A percentile compares a stretch with the other conserved stretches of the same genome.
Conservation (phyloP, 2,888 invertebrate species). For the Chironomus riparius region DNA sequence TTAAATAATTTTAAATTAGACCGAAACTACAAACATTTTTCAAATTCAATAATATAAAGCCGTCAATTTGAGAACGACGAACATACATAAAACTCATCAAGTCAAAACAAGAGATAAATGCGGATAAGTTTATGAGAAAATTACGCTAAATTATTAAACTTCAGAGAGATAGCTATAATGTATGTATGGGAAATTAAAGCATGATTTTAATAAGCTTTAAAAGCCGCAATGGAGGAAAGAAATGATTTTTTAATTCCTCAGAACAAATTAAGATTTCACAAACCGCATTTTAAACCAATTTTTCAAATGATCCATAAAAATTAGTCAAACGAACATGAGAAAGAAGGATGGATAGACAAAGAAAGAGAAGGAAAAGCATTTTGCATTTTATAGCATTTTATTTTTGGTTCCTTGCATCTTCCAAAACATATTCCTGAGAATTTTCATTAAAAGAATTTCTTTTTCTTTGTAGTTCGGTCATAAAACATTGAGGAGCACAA, state of each 20-base stretch:
- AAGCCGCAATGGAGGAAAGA: background rate
- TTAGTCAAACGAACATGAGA: background rate
- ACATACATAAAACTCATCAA: too few species aligned
- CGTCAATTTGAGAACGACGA: too few species aligned
- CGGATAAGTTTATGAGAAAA: too few species aligned
- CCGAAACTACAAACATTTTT: too few species aligned
- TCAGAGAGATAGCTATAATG: too few species aligned
- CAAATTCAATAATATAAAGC: too few species aligned
- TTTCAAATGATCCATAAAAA: background rate
- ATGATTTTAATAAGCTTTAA: background rate
- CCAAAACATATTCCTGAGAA: slow-evolving; percentile 1
- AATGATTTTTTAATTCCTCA: background rate
- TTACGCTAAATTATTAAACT: too few species aligned
- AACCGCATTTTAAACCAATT: background rate
- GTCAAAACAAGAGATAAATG: too few species aligned
- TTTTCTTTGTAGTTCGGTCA: background rate
- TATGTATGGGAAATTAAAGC: too few species aligned
- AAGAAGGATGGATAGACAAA: background rate
- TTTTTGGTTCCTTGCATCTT: background rate
- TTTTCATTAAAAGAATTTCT: background rate
- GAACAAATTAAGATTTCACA: background rate
- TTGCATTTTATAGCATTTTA: background rate
- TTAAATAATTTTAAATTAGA: too few species aligned
- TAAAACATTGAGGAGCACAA: background rate
- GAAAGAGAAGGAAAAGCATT: background rate